A percentile compares a stretch with the other conserved stretches of the same genome.
Conservation (phyloP, 2,797 vertebrate genomes). For the Gymnopithys bicolor region DNA sequence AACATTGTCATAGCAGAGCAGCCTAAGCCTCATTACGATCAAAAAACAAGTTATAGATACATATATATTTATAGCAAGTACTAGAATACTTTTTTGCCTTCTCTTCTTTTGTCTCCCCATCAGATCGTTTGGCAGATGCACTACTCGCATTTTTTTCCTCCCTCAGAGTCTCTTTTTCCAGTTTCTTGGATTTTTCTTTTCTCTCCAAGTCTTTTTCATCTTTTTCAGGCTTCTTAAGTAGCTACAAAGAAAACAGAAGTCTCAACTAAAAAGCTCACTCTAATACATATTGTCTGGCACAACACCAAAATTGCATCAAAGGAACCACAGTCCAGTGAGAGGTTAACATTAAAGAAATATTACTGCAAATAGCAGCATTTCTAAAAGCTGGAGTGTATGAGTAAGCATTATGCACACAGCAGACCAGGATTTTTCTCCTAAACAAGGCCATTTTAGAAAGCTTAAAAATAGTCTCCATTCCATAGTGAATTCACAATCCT, state of each 20-base stretch:
- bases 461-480: constrained; percentile 59
- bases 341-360: not conserved
- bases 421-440: constrained; percentile 32
- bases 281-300: constrained; percentile 48
- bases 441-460: constrained; percentile 39
- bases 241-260: constrained; percentile 80
- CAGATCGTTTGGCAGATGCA: constrained; percentile 85
- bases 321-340: constrained; percentile 24
- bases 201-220: constrained; percentile 90
- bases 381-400: constrained; percentile 71
- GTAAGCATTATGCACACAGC: constrained; percentile 42
- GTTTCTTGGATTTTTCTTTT: constrained; percentile 91
- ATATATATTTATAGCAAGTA: constrained; percentile 60
- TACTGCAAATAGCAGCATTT: not conserved
- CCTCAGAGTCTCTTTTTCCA: constrained; percentile 85
- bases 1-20: not conserved
- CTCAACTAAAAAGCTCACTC: constrained; percentile 71
- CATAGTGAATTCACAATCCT: constrained; percentile 33
- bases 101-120: constrained; percentile 89
- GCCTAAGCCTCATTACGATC: not conserved
- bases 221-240: constrained; percentile 95
- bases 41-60: constrained; percentile 49
- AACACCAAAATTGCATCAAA: constrained; percentile 60
- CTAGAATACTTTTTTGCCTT: constrained; percentile 85
- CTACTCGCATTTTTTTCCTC: constrained; percentile 84